These are phyloP conservation scores for Theristus sp. DNA, from an alignment of 2,888 invertebrate species.

Conservation along the genomic window DNA sequence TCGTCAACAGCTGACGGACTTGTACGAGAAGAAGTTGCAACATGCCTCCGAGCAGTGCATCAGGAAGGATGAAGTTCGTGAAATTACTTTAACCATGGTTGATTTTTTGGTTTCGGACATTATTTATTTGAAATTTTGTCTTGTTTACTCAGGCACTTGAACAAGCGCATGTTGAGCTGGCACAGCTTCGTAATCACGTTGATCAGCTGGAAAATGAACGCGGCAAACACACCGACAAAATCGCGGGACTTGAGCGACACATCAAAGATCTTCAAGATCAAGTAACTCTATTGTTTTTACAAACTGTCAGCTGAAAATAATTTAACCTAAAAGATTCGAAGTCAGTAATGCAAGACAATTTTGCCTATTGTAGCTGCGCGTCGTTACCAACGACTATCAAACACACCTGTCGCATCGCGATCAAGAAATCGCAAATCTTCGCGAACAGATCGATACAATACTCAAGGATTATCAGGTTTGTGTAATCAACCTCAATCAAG, in stretches of 20 bases:
- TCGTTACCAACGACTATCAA: background rate
- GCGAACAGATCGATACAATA: slow-evolving; percentile 68
- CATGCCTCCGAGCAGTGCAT: background rate
- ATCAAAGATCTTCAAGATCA: background rate
- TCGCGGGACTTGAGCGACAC: background rate
- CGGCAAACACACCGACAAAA: background rate
- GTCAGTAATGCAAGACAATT: no score
- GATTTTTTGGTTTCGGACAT: no score
- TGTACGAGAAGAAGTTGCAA: background rate
- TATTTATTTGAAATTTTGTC: no score
- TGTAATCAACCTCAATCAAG: background rate
- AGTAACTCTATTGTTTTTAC: no score
- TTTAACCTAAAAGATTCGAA: no score
- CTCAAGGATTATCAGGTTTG: slow-evolving; percentile 63
- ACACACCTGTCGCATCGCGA: slow-evolving; percentile 8
- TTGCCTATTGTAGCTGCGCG: background rate
- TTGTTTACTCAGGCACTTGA: background rate
- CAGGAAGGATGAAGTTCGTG: background rate
- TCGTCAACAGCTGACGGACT: background rate
- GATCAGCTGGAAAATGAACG: background rate
- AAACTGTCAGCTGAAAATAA: no score
- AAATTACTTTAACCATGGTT: no score
- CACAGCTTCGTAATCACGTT: background rate
- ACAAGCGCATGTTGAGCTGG: background rate
- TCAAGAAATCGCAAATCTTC: slow-evolving; percentile 38